These are phyloP conservation scores for Bufo bufo DNA, from an alignment of 2,113 vertebrate species.

Conservation along the genomic window DNA sequence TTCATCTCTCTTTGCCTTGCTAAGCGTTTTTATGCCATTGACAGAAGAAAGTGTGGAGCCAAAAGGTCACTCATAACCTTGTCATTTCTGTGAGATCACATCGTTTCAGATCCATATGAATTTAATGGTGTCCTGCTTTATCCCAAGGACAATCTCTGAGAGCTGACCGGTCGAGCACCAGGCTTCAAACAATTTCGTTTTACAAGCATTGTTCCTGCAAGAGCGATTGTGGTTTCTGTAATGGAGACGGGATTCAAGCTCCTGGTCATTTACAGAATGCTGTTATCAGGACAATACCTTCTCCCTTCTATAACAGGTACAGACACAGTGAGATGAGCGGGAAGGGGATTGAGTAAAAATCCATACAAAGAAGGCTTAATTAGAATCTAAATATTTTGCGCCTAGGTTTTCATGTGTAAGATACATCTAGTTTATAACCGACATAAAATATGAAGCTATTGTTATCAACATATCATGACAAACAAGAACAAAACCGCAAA, in stretches of 20 bases:
- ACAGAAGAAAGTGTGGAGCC: slow-evolving; percentile 36
- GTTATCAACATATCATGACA: too few species aligned
- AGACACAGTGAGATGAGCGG: not conserved
- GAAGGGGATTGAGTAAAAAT: not conserved
- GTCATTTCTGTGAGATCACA: slow-evolving; percentile 48
- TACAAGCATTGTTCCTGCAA: slow-evolving; percentile 46
- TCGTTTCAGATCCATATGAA: slow-evolving; percentile 42
- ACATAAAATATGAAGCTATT: too few species aligned
- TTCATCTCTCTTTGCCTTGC: slow-evolving; percentile 46
- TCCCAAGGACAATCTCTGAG: slow-evolving; percentile 51
- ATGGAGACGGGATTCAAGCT: slow-evolving; percentile 26
- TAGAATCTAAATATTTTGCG: not conserved
- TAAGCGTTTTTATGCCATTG: slow-evolving; percentile 50
- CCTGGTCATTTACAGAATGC: slow-evolving; percentile 21
- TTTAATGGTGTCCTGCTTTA: slow-evolving; percentile 52
- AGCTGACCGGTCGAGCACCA: slow-evolving; percentile 16
- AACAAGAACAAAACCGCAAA: too few species aligned
- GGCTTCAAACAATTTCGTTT: slow-evolving; percentile 35
- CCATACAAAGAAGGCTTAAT: not conserved
- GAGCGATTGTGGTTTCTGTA: slow-evolving; percentile 39
- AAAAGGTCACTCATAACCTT: slow-evolving; percentile 54
- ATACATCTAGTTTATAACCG: not conserved
- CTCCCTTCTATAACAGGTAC: not conserved
- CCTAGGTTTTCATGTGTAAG: not conserved
- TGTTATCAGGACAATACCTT: slow-evolving; percentile 5